These are phyloP conservation scores for Halocynthia aurantium DNA, from an alignment of 23 tunicate species.

Conservation along the genomic window DNA sequence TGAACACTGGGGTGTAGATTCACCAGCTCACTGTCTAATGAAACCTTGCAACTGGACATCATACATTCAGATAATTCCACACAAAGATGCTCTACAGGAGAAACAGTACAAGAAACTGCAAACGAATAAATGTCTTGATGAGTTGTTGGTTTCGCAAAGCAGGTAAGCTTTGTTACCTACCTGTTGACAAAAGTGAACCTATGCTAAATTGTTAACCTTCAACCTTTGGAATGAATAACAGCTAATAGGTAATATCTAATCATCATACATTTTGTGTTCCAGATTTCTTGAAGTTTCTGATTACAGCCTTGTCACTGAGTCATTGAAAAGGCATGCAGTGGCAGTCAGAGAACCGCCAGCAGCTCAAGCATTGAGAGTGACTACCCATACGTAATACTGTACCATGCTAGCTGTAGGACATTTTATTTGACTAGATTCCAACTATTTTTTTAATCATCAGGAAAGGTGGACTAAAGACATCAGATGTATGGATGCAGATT, in stretches of 20 bases:
- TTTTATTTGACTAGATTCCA: neutral
- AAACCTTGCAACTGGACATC: conserved; percentile 76
- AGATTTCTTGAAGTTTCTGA: conserved; percentile 56
- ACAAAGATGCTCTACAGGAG: conserved; percentile 33
- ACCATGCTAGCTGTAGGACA: neutral
- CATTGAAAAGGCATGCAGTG: conserved; percentile 66
- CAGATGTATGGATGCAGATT: conserved; percentile 54
- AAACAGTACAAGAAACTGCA: conserved; percentile 56
- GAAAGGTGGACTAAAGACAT: conserved; percentile 12
- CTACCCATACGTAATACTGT: conserved; percentile 36
- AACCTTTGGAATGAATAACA: no score
- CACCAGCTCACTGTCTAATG: conserved; percentile 53
- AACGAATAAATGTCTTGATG: conserved; percentile 49
- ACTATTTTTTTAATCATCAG: neutral
- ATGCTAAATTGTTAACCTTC: no score
- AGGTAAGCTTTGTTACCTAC: conserved; percentile 16
- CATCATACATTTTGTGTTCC: neutral
- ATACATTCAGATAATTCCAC: conserved; percentile 49
- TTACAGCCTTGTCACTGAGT: conserved; percentile 44
- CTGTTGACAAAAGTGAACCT: neutral
- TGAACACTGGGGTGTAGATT: conserved; percentile 84
- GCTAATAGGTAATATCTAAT: neutral
- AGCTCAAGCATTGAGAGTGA: conserved; percentile 44
- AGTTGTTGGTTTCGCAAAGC: conserved; percentile 59
- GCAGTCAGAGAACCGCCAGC: conserved; percentile 75